Evolutionary conservation across 2,888 invertebrate genomes (phyloP).

Genomic region (Bhutanitis thaidina): DNA sequence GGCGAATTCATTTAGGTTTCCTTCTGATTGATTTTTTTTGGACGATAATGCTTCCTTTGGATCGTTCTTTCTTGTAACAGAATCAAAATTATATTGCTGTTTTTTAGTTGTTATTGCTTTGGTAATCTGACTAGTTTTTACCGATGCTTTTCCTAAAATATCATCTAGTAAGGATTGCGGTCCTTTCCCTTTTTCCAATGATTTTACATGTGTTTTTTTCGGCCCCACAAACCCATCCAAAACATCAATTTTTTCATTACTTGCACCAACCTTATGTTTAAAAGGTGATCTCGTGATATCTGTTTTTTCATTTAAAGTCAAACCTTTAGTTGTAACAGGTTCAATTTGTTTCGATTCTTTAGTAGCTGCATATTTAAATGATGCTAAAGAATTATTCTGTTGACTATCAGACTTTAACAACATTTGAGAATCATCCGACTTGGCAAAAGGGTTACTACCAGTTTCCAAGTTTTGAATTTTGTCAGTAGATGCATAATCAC

Average conservation of each 20-base stretch:
- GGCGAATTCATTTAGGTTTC: constrained; percentile 38
- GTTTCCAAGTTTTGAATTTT: constrained; percentile 30
- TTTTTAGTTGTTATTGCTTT: constrained; percentile 46
- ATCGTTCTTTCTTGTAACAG: constrained; percentile 52
- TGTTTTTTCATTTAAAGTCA: constrained; percentile 22
- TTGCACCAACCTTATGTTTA: constrained; percentile 45
- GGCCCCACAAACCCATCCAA: constrained; percentile 42
- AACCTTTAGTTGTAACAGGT: constrained; percentile 1
- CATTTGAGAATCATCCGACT: constrained; percentile 27
- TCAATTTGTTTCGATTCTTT: constrained; percentile 35
- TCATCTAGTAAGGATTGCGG: constrained; percentile 75
- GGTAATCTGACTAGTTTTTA: constrained; percentile 41
- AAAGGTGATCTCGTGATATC: constrained; percentile 48
- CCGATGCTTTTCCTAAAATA: constrained; percentile 71
- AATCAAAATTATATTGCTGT: constrained; percentile 59
- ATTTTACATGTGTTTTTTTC: constrained; percentile 44
- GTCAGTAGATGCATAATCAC: constrained; percentile 34
- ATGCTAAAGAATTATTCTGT: background rate
- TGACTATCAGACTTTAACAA: background rate
- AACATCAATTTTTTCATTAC: constrained; percentile 52
- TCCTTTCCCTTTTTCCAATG: constrained; percentile 57
- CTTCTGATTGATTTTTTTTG: constrained; percentile 37
- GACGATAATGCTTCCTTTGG: constrained; percentile 36
- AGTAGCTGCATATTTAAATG: constrained; percentile 34
- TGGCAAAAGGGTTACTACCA: constrained; percentile 43